Evolutionary conservation across 2,797 vertebrate species (phyloP).

Genomic region (Acanthurus leucopareius): DNA sequence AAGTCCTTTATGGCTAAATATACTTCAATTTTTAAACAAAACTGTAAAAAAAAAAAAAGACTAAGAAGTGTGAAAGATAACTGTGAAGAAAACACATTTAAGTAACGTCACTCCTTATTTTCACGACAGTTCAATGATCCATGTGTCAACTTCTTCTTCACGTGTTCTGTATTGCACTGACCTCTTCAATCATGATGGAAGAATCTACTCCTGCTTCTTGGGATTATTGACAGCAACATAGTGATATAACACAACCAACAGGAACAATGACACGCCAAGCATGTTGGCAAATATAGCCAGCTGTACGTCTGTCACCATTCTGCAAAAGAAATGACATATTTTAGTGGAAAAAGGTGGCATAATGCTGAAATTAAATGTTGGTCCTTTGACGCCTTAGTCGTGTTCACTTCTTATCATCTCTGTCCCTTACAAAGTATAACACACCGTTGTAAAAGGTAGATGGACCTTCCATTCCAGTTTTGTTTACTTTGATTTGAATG

Average conservation of each 20-base stretch:
- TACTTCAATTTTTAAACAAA: background rate
- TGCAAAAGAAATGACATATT: conserved; percentile 58
- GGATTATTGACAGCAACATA: conserved; percentile 99
- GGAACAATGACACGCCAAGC: conserved; percentile 96
- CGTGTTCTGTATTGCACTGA: conserved; percentile 21
- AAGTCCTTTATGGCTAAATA: background rate
- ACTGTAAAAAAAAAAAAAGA: too few species aligned
- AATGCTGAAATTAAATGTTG: background rate
- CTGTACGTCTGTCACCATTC: conserved; percentile 98
- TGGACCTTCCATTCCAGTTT: too few species aligned
- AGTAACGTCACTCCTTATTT: background rate
- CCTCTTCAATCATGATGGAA: conserved; percentile 44
- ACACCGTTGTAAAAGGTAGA: background rate
- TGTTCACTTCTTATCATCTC: background rate
- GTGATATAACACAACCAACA: conserved; percentile 96
- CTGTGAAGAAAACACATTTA: too few species aligned
- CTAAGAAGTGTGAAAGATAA: too few species aligned
- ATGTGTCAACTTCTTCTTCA: background rate
- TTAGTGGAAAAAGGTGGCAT: too few species aligned
- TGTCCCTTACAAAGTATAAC: background rate
- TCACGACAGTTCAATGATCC: background rate
- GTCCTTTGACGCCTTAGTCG: too few species aligned
- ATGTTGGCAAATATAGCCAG: conserved; percentile 98
- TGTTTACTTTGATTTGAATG: background rate
- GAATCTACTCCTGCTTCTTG: conserved; percentile 92